These are phyloP conservation scores for Drosophila santomea DNA, from an alignment of 1,140 invertebrate genomes.

Conservation along the genomic window DNA sequence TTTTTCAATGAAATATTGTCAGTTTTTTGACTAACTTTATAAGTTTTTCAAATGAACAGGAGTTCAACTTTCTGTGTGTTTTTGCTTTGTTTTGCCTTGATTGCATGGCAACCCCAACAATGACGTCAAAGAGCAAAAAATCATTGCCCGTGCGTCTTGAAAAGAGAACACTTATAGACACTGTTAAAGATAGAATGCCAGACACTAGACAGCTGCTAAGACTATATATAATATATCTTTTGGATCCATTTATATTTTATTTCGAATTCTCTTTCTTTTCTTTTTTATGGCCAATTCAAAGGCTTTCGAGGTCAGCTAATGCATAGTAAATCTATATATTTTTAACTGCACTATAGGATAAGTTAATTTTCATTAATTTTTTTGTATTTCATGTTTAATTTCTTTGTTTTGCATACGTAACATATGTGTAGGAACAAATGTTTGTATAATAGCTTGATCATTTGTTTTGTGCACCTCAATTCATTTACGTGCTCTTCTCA, in stretches of 20 bases:
- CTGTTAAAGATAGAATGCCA: constrained; percentile 51
- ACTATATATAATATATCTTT: constrained; percentile 28
- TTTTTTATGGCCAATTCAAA: constrained; percentile 21
- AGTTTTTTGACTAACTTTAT: not conserved
- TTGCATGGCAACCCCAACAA: constrained; percentile 45
- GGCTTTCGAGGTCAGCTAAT: constrained; percentile 42
- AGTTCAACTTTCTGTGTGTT: not conserved
- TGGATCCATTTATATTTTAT: constrained; percentile 28
- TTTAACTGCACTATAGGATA: constrained; percentile 9
- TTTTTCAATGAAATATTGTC: not conserved
- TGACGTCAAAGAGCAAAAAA: constrained; percentile 43
- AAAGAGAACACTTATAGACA: constrained; percentile 34
- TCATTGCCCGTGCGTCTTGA: constrained; percentile 24
- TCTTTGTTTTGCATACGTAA: constrained; percentile 28
- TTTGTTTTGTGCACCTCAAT: constrained; percentile 54
- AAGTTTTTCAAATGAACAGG: constrained; percentile 5
- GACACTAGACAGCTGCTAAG: constrained; percentile 55
- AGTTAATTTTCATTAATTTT: constrained; percentile 47
- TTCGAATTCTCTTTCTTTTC: constrained; percentile 1
- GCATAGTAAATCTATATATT: constrained; percentile 42
- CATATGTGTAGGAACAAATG: constrained; percentile 1
- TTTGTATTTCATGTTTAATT: constrained; percentile 19
- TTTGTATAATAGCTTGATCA: constrained; percentile 40
- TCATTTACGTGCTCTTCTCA: constrained; percentile 74
- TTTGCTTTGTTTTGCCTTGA: constrained; percentile 21